Conservation (phyloP, 92 coral and sea anemone genomes). For the Epizoanthus stellaris region DNA sequence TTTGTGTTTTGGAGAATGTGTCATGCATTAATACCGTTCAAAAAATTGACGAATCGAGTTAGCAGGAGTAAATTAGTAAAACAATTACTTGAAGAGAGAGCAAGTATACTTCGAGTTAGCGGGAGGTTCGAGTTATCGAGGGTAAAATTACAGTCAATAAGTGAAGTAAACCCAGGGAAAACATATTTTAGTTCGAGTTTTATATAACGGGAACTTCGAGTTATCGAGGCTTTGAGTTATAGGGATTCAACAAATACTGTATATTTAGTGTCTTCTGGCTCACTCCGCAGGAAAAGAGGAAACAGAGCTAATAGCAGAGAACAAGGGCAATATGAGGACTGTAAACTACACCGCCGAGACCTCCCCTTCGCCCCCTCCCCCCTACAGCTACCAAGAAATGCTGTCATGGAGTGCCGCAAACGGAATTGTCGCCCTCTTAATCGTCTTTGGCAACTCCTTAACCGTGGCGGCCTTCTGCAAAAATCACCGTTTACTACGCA, state of each 20-base stretch:
- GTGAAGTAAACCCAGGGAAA: no score
- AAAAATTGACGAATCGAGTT: no score
- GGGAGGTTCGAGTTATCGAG: no score
- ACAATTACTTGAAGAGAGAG: no score
- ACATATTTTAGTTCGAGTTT: no score
- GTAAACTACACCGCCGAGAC: conserved; percentile 41
- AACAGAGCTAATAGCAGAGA: not conserved
- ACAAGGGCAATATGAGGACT: conserved; percentile 21
- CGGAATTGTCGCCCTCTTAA: conserved; percentile 72
- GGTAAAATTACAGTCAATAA: no score
- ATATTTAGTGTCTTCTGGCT: not conserved
- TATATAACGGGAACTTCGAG: not conserved
- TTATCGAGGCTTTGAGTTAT: not conserved
- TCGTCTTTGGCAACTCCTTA: conserved; percentile 76
- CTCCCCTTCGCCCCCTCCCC: not conserved
- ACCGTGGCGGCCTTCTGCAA: conserved; percentile 81
- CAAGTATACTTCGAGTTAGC: no score
- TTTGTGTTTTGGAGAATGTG: no score
- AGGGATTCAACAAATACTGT: not conserved
- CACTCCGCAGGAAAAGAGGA: not conserved
- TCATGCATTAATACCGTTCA: no score
- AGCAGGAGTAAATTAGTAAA: no score
- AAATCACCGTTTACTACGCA: conserved; percentile 73
- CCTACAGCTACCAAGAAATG: conserved; percentile 21
- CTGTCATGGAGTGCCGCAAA: conserved; percentile 75